Conservation (phyloP, 2,113 vertebrate genomes). For the Anas platyrhynchos region DNA sequence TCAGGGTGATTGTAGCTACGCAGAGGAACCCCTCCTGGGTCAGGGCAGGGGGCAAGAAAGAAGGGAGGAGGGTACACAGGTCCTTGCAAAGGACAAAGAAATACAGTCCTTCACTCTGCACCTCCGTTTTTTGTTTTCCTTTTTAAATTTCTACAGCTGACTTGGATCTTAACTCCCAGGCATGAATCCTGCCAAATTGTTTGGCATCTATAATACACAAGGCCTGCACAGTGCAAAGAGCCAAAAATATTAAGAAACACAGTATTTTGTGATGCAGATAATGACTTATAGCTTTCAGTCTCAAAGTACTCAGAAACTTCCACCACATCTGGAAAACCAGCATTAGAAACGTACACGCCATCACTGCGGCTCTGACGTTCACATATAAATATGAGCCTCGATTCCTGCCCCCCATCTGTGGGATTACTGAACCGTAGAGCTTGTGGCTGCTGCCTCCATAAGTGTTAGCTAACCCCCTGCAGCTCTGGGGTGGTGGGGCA, state of each 20-base stretch:
- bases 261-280: neutral
- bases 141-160: constrained; percentile 3
- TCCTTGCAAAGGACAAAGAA: neutral
- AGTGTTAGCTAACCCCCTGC: neutral
- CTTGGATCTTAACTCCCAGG: constrained; percentile 1
- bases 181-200: constrained; percentile 39
- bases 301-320: neutral
- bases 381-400: neutral
- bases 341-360: neutral
- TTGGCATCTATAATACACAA: constrained; percentile 30
- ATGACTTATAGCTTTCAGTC: neutral
- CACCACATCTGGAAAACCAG: neutral
- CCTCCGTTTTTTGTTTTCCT: neutral
- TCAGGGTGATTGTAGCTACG: neutral
- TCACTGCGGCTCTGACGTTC: fast-evolving
- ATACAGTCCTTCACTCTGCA: neutral
- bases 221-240: neutral
- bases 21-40: neutral
- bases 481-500: neutral
- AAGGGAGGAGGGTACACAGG: neutral
- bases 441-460: neutral
- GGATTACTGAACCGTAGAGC: neutral
- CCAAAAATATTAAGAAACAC: constrained; percentile 34
- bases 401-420: neutral
- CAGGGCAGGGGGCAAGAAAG: neutral